Evolutionary conservation across 1,140 invertebrate species (phyloP), one percentile per base, ranked within the genome.

Genomic region (Drosophila burlai): DNA sequence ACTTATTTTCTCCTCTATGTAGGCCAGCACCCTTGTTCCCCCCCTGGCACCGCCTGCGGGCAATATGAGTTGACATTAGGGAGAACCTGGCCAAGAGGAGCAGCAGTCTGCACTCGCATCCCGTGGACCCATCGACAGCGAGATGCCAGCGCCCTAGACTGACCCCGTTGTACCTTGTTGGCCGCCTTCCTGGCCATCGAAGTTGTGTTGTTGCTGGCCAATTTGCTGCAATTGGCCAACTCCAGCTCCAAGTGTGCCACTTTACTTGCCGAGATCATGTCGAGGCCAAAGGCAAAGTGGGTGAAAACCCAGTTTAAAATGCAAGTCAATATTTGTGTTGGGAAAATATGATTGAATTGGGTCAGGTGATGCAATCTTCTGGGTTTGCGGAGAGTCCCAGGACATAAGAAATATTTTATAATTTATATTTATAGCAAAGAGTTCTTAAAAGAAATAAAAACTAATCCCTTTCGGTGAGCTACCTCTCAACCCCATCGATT

Each of bases 161-260:
- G 82, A 85, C 82, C 82, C 62, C 82, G 69, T 82, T 85, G 79
- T 77, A 67, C 45, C 47, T 60, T 34, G 52, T 59, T 67, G 52
- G 63, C 55, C 34, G 54, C 13, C 52, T 65, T 31, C 9, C 62
- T 60, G 29, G 1, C 36, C 38, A 42, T 58, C 45, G 47, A 57
- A 11, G 43, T 49, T 60, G 61, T 24, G 24, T 62, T 82, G 29
- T 62, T 72, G 29, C 58, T 80, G 81, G 73, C 81, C 82, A 84
- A 84, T 84, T 84, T 84, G 82, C 82, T 63, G 82, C 82, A 85
- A 84, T 85, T 78, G 63, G 63, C 31, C 16, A 69, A 69, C 36
- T 50, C n/a, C 62, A 31, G 15, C 47, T 68, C 67, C 77, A 77
- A 85, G 82, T 84, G 81, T 84, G 82, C 82, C 78, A 84, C 77